Base-by-base conservation (phyloP, 2,888 invertebrate genomes). In the Drosophila stalkeri region DNA sequence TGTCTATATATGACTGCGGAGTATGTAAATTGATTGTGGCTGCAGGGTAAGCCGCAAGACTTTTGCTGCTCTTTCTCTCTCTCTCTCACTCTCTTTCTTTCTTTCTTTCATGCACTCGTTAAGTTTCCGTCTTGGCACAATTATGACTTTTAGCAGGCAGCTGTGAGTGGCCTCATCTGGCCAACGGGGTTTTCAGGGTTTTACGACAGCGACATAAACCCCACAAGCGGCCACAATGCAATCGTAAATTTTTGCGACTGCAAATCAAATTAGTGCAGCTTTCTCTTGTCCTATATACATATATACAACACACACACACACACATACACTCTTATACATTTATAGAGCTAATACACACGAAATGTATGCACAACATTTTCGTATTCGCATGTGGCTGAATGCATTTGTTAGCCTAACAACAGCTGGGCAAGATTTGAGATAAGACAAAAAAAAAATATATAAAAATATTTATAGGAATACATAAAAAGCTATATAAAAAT, bases 11-110 rank as follows among this genome's bases (percentile, higher is more conserved):
- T 80, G 78, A 67, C 55, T 64, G 65, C 63, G 60, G 63, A 61
- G 78, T 81, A 81, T 80, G 80, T 77, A 81, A 80, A 80, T 80
- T 80, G 80, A 81, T 75, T 75, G 81, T 81, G 66, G 78, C 77
- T 60, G 39, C 46, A 16, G 54, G 62, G 23, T 41, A 52, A 71
- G 56, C 66, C 60, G 4, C 39, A 55, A 37, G 35, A 23, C 54
- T 23, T 23, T 27, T 6, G 14, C 20, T 44, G 20, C 18, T 43
- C 23, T 11, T 23, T 6, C 9, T 7, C 37, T 5, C 16, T 39
- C 54, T 27, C 49, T 31, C 23, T 18, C 16, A 3, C 11, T n/a
- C 23, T 27, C 6, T 27, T 11, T 3, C n/a, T 55, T 7, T 31
- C n/a, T 16, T 11, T 12, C n/a, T 18, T 12, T 7, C 39, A 4